Conservation (phyloP, 2,113 vertebrate species). For the Oenanthe oenanthe region DNA sequence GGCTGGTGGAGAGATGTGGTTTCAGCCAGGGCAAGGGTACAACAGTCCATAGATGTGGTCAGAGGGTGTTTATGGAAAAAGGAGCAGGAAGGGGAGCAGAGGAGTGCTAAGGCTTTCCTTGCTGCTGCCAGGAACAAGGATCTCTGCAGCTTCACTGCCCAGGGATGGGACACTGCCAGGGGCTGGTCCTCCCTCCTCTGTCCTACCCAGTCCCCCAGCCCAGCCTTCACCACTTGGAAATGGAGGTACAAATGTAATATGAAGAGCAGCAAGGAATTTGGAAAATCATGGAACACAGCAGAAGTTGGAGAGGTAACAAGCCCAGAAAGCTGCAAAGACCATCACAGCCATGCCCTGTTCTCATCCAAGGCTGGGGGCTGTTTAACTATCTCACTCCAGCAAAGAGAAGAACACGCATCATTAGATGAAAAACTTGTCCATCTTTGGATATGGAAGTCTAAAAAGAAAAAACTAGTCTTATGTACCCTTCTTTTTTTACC, state of each 20-base stretch:
- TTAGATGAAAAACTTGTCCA: not conserved
- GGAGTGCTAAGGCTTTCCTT: not conserved
- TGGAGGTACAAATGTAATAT: not conserved
- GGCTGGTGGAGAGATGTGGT: not conserved
- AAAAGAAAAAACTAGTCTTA: not conserved
- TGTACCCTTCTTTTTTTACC: not conserved
- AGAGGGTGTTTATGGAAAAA: not conserved
- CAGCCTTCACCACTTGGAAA: not conserved
- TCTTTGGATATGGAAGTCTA: not conserved
- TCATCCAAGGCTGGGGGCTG: not conserved
- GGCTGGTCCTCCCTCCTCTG: not conserved
- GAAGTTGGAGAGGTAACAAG: not conserved
- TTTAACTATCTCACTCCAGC: not conserved
- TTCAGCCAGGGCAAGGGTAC: not conserved
- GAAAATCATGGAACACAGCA: not conserved
- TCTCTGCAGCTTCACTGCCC: not conserved
- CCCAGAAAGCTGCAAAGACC: slow-evolving; percentile 21
- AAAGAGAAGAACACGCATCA: not conserved
- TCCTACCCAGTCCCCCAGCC: not conserved
- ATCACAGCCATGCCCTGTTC: not conserved
- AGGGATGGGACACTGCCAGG: not conserved
- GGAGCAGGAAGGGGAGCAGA: not conserved
- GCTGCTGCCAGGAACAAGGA: not conserved
- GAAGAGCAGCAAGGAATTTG: not conserved
- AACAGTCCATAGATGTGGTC: rapidly evolving